Percentiles rank a stretch among this genome's conserved stretches.
These are phyloP conservation scores for Pituophis catenifer DNA, from an alignment of 2,113 vertebrate species.

Conservation along the genomic window DNA sequence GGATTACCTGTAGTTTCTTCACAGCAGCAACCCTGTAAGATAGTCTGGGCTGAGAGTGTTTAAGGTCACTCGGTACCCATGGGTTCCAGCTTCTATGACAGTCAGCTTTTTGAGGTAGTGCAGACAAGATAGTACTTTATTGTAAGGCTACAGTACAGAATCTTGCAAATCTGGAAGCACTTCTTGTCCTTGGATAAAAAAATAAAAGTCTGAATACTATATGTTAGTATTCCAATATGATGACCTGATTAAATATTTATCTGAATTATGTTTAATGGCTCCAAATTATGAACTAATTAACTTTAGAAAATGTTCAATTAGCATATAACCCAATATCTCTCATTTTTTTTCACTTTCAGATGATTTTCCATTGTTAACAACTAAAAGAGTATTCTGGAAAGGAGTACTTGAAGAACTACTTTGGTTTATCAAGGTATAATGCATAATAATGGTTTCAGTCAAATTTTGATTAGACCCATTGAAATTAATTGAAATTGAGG, in stretches of 20 bases:
- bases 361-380: conserved; percentile 92
- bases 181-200: background rate
- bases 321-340: background rate
- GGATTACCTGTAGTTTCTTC: background rate
- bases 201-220: background rate
- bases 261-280: fast-evolving
- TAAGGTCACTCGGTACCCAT: background rate
- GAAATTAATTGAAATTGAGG: background rate
- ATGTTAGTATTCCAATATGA: background rate
- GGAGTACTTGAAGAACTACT: conserved; percentile 92
- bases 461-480: background rate
- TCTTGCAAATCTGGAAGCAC: background rate
- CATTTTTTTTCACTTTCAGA: conserved; percentile 68
- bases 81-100: background rate
- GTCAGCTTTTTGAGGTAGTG: background rate
- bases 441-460: background rate
- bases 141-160: background rate
- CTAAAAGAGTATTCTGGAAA: conserved; percentile 94
- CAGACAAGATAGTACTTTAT: background rate
- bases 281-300: background rate
- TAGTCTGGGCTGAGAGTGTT: background rate
- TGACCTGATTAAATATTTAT: background rate
- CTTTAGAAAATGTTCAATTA: background rate
- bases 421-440: conserved; percentile 93
- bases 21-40: background rate